Base-by-base conservation (phyloP, 2,797 vertebrate genomes). In the Chiroxiphia lanceolata region DNA sequence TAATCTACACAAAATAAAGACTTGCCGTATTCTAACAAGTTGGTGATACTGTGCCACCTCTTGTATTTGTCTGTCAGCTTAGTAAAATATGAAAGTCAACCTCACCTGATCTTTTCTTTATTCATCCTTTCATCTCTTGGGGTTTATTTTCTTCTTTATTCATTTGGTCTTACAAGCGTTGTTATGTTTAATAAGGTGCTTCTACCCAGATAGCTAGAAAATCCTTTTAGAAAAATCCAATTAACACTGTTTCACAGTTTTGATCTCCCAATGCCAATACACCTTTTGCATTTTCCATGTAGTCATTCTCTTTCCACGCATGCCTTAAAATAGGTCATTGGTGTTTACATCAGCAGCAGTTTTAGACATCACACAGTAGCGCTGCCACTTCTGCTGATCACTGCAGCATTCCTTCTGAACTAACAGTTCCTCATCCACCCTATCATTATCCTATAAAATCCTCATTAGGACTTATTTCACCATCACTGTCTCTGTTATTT, bases 281-380 rank as follows among this genome's bases (percentile, higher is more conserved):
- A 71, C 27, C 27, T 88, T 83, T 88, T 72, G 40, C 1, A 0
- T 89, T 92, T 75, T 81, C 61, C 50, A 48, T n/a, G 22, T 47
- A 69, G 40, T 36, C 38, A 82, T 71, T 93, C 68, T 89, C 34
- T 71, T 83, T 75, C 69, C 72, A 67, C 1, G 5, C 42, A 25
- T 69, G 54, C 69, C 76, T 94, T 94, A 94, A 94, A 96, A 94
- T 89, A 91, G 80, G 85, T 90, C 88, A 78, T 48, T 92, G 85
- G 63, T 87, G 33, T 90, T 97, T 97, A 87, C 63, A 91, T 67
- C 85, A 91, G 70, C 88, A 79, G 63, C 70, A 69, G 59, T 83
- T 88, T 84, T 86, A 94, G 86, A 45, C 59, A 84, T 70, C 51
- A 71, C 21, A 19, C 44, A 65, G 63, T 42, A 82, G 44, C 31